Evolutionary conservation across 2,888 invertebrate species (phyloP), one percentile per base, ranked within the genome.

Genomic region (Tethea ocularis): DNA sequence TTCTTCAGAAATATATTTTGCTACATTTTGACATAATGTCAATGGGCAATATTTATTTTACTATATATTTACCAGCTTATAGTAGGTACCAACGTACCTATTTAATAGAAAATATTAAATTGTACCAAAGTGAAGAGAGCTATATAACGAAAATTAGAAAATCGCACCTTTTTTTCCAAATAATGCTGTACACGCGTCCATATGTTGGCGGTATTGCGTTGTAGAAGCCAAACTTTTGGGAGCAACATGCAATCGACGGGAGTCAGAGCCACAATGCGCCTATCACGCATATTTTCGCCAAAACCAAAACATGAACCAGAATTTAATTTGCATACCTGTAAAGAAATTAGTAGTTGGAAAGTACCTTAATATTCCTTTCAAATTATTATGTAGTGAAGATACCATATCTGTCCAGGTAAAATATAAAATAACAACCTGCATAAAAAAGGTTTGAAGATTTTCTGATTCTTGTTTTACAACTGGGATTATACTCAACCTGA

Each of bases 161-260:
- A 26, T 51, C 26, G 41, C 60, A 92, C 93, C 85, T 93, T 93
- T 64, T 91, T 93, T 60, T 94, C 92, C 59, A 96, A 83, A 70
- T 94, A 95, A 56, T 94, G 91, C 68, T 93, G 89, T 29, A 95
- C 94, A 33, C 94, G 91, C 26, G 94, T 91, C 95, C 96, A 96
- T 46, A 95, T 94, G 71, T 95, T 95, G 10, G 94, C 95, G 0
- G 93, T 93, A 76, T 95, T 95, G 53, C 94, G 94, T 68, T 95
- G 95, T 46, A 95, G 77, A 20, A 97, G 86, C 95, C 96, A 96
- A 72, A 95, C 95, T 63, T 94, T 94, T 0, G 97, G 97, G 60
- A 97, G 82, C 41, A 96, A 83, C 75, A 97, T 89, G 69, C 96
- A 96, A 68, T 94, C 94, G 6, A 95, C 95, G 0, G 93, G 93